phyloP scores from a whole-genome alignment of 35 echinoderm and acorn worm genomes.

The Heliocidaris erythrogramma region DNA sequence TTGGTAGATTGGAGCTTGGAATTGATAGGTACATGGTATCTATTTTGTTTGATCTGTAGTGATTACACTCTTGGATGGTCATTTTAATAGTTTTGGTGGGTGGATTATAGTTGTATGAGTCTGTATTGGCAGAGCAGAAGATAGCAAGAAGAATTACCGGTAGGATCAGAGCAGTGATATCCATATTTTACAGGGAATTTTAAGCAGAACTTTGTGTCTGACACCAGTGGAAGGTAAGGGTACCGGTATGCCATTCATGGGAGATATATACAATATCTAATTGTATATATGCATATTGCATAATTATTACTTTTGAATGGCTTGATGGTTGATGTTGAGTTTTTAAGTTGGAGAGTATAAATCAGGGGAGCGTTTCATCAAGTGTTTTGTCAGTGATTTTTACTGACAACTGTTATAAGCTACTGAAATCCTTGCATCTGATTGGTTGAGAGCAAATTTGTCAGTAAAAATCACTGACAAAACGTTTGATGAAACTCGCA shows the following conservation, averaged over 20 bases:
- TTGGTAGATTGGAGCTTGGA: not conserved
- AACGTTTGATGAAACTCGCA: too few species aligned
- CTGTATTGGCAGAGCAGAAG: not conserved
- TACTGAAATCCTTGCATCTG: too few species aligned
- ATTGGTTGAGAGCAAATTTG: too few species aligned
- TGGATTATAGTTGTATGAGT: not conserved
- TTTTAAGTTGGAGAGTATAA: too few species aligned
- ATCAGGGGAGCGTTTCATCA: too few species aligned
- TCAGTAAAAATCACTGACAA: too few species aligned
- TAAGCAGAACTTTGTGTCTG: not conserved
- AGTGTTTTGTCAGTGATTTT: too few species aligned
- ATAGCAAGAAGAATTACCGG: not conserved
- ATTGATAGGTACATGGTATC: not conserved
- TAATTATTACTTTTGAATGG: too few species aligned
- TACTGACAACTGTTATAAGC: too few species aligned
- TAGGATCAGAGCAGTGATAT: not conserved
- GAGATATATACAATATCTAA: too few species aligned
- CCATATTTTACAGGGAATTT: not conserved
- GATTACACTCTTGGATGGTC: not conserved
- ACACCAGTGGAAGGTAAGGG: not conserved
- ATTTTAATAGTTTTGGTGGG: not conserved
- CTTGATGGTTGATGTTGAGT: too few species aligned
- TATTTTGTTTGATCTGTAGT: not conserved
- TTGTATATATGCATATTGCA: too few species aligned
- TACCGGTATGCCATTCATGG: not conserved